phyloP scores from a whole-genome alignment of 1,140 invertebrate species.

The Euglossa dilemma region DNA sequence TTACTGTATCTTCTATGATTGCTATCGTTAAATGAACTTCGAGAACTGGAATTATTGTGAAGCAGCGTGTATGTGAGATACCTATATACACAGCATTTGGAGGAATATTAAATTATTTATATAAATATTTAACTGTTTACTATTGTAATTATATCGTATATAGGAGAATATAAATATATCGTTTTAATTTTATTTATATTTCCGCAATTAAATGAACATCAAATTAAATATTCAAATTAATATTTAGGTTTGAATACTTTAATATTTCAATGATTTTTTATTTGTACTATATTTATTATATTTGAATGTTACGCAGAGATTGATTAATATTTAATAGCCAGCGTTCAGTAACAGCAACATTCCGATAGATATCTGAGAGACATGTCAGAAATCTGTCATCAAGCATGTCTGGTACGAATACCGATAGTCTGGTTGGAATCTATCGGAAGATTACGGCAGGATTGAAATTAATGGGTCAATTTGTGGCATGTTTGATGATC shows the following conservation, averaged over 20 bases:
- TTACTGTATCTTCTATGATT: background rate
- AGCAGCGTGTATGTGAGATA: too few relatives aligned
- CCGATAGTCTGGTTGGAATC: constrained; percentile 38
- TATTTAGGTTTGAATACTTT: too few relatives aligned
- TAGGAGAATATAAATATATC: too few relatives aligned
- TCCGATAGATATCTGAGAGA: background rate
- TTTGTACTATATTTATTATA: too few relatives aligned
- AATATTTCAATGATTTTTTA: too few relatives aligned
- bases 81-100: too few relatives aligned
- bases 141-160: too few relatives aligned
- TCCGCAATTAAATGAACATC: too few relatives aligned
- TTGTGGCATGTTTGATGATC: constrained; percentile 18
- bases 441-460: constrained; percentile 20
- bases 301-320: background rate
- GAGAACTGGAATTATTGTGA: background rate
- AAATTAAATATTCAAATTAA: too few relatives aligned
- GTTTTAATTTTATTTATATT: too few relatives aligned
- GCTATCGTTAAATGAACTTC: constrained; percentile 12
- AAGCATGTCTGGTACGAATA: constrained; percentile 22
- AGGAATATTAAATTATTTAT: too few relatives aligned
- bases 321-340: background rate
- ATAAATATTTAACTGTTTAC: too few relatives aligned
- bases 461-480: constrained; percentile 45
- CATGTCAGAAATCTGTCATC: constrained; percentile 31
- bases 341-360: background rate